phyloP scores from a whole-genome alignment of 1,140 invertebrate genomes.

The Leptopilina boulardi region DNA sequence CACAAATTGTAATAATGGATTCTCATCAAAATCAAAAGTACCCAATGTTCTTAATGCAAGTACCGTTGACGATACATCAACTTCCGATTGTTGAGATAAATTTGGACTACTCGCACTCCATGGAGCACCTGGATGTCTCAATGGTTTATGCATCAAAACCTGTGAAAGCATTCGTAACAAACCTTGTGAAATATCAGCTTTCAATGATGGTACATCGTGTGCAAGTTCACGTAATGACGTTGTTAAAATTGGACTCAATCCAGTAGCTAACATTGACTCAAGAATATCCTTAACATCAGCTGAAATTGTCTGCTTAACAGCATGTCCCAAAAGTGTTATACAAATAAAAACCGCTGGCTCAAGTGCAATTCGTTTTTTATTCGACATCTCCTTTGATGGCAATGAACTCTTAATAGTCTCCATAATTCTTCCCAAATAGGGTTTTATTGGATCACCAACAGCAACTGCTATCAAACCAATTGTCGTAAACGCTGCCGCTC shows the following conservation, averaged over 20 bases:
- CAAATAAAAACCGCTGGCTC: conserved; percentile 96
- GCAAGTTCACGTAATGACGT: conserved; percentile 94
- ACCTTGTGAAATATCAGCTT: conserved; percentile 94
- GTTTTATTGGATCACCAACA: conserved; percentile 88
- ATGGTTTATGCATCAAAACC: conserved; percentile 92
- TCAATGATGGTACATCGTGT: conserved; percentile 90
- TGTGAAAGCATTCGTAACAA: conserved; percentile 90
- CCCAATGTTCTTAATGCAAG: conserved; percentile 95
- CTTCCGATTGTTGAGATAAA: conserved; percentile 63
- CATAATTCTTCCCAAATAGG: conserved; percentile 90
- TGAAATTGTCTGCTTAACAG: conserved; percentile 85
- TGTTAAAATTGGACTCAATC: conserved; percentile 92
- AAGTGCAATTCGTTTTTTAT: conserved; percentile 82
- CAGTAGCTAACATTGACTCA: conserved; percentile 94
- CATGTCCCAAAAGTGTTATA: conserved; percentile 93
- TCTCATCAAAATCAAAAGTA: conserved; percentile 97
- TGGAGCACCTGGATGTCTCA: conserved; percentile 87
- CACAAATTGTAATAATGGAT: conserved; percentile 94
- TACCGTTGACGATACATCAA: conserved; percentile 90
- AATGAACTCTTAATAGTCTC: conserved; percentile 88
- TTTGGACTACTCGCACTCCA: conserved; percentile 72
- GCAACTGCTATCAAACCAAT: conserved; percentile 94
- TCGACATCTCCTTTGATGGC: conserved; percentile 86
- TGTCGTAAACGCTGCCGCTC: conserved; percentile 90
- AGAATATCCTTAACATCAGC: conserved; percentile 90